Percentiles rank a stretch among this genome's conserved stretches.
phyloP scores from a whole-genome alignment of 1,140 invertebrate genomes.

The Cotesia typhae region DNA sequence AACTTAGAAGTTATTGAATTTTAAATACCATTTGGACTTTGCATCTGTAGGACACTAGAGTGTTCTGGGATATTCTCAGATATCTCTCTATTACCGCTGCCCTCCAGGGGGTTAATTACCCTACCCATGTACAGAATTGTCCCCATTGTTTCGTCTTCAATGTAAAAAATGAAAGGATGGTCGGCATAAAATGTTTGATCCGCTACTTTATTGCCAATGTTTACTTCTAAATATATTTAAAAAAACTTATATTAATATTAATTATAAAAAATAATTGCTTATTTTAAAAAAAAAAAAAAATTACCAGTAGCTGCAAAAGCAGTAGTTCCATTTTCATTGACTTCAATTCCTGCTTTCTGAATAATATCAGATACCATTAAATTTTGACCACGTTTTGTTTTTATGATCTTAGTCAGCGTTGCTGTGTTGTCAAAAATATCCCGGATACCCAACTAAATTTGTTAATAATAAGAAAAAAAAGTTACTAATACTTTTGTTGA shows the following conservation, averaged over 20 bases:
- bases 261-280: conserved; percentile 21
- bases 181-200: conserved; percentile 72
- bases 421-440: conserved; percentile 76
- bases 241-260: conserved; percentile 15
- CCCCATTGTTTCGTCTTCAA: conserved; percentile 76
- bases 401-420: conserved; percentile 72
- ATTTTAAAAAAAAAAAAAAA: neutral
- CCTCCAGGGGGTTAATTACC: conserved; percentile 69
- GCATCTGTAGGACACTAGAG: neutral
- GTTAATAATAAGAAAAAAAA: conserved; percentile 13
- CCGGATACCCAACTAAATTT: conserved; percentile 72
- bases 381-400: conserved; percentile 63
- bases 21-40: conserved; percentile 5
- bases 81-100: conserved; percentile 29
- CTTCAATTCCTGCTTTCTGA: conserved; percentile 84
- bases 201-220: conserved; percentile 77
- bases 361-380: conserved; percentile 77
- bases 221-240: conserved; percentile 68
- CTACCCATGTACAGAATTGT: conserved; percentile 79
- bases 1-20: neutral
- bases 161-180: conserved; percentile 82
- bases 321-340: conserved; percentile 84
- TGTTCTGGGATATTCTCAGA: neutral
- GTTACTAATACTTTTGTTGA: neutral
- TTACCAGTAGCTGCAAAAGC: conserved; percentile 81